Evolutionary conservation across 2,797 vertebrate species (phyloP), one percentile per base, ranked within the genome.

Genomic region (Pteronotus mesoamericanus): DNA sequence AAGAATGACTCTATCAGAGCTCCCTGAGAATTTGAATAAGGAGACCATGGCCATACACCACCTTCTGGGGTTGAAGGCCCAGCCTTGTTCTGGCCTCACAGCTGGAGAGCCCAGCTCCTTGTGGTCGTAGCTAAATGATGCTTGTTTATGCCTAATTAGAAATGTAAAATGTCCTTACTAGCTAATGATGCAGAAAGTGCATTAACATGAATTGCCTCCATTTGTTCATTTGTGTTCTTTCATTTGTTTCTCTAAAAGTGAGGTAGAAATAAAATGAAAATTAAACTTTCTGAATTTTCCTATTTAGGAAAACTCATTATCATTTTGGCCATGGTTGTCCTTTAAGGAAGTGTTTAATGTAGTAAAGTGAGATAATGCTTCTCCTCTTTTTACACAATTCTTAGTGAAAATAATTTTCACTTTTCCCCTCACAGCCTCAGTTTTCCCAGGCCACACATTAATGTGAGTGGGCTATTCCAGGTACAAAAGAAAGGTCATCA

Each of bases 201-300:
- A 94, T 94, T 95, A 94, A 86, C 42, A 55, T 69, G 46, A 37
- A 89, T 34, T 83, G 42, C 19, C 1, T 55, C 19, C 29, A 51
- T 53, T 93, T 59, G 24, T 46, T 64, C 57, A 37, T 44, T 42
- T 87, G 6, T 84, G 44, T 83, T 80, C 42, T 78, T 69, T 66
- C 53, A 51, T 77, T 69, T 72, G 46, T 87, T 94, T 55, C n/a
- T 97, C 87, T 89, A 95, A 94, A 95, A 95, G 77, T 86, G 12
- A 64, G 44, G 69, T 91, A 89, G 87, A 95, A 97, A 93, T 83
- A 78, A 82, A 74, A 24, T 9, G 6, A 64, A 91, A 96, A 4
- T 95, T 96, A 37, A 22, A 72, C 9, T 78, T 90, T 89, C 74
- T 42, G 46, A 97, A 90, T 57, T 72, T 37, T 75, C 26, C 24